These are phyloP conservation scores for Gonioctena quinquepunctata DNA, from an alignment of 1,140 invertebrate species.

Conservation along the genomic window DNA sequence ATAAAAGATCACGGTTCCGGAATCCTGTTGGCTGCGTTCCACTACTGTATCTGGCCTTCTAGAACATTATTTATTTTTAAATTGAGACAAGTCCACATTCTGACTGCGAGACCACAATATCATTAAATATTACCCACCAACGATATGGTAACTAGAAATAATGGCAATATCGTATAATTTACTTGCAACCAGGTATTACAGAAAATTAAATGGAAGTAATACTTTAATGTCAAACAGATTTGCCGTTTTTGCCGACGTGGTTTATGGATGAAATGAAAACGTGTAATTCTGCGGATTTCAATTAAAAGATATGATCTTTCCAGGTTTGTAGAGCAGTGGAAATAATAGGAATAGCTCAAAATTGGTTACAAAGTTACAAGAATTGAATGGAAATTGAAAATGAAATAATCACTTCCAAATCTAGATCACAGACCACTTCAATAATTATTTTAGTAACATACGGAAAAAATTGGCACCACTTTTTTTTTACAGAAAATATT, in stretches of 20 bases:
- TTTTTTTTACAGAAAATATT: too few species aligned
- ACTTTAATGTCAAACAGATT: not conserved
- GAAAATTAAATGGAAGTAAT: conserved; percentile 5
- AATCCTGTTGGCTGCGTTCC: conserved; percentile 2
- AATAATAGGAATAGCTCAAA: too few species aligned
- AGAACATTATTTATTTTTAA: not conserved
- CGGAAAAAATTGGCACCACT: too few species aligned
- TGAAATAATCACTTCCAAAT: too few species aligned
- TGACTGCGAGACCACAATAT: not conserved
- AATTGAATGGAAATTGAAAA: too few species aligned
- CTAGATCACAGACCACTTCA: too few species aligned
- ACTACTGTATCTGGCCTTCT: not conserved
- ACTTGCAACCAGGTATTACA: not conserved
- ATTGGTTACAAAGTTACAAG: too few species aligned
- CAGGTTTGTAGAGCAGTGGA: not conserved
- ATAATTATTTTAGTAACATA: too few species aligned
- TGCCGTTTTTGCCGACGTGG: not conserved
- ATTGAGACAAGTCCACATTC: not conserved
- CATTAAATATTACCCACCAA: not conserved
- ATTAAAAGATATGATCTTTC: conserved; percentile 3
- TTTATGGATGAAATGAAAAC: not conserved
- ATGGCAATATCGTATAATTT: conserved; percentile 2
- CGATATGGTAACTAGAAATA: not conserved
- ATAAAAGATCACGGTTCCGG: not conserved
- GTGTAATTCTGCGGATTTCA: not conserved